Evolutionary conservation across 2,113 vertebrate genomes (phyloP).

Genomic region (Eidolon helvum): DNA sequence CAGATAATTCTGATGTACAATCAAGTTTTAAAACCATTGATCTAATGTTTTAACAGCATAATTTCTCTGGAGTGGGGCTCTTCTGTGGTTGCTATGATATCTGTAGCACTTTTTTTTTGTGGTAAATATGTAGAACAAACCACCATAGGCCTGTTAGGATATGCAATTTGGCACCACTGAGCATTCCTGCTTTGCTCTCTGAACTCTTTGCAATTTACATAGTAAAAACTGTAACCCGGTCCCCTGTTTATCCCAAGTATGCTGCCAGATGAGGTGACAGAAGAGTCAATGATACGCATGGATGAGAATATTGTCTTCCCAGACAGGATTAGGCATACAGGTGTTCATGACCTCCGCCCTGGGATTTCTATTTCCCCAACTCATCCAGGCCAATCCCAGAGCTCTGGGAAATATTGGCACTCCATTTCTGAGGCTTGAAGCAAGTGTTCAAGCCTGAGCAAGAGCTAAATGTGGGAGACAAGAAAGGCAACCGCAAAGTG

Average conservation of each 20-base stretch:
- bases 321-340: neutral
- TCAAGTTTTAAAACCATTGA: constrained; percentile 17
- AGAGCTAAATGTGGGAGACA: constrained; percentile 8
- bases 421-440: neutral
- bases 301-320: neutral
- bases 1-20: constrained; percentile 12
- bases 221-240: neutral
- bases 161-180: neutral
- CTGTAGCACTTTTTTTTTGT: neutral
- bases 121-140: constrained; percentile 40
- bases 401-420: neutral
- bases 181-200: constrained; percentile 38
- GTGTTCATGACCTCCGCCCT: neutral
- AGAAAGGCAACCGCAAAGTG: neutral
- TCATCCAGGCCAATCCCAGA: neutral
- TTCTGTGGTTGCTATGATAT: neutral
- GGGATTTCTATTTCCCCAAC: neutral
- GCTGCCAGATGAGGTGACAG: neutral
- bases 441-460: neutral
- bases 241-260: neutral
- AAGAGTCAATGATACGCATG: neutral
- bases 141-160: constrained; percentile 33
- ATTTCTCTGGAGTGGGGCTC: neutral
- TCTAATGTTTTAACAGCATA: neutral
- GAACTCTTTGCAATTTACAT: neutral